Conservation (phyloP, 2,113 vertebrate genomes). For the Amblyornis subalaris region DNA sequence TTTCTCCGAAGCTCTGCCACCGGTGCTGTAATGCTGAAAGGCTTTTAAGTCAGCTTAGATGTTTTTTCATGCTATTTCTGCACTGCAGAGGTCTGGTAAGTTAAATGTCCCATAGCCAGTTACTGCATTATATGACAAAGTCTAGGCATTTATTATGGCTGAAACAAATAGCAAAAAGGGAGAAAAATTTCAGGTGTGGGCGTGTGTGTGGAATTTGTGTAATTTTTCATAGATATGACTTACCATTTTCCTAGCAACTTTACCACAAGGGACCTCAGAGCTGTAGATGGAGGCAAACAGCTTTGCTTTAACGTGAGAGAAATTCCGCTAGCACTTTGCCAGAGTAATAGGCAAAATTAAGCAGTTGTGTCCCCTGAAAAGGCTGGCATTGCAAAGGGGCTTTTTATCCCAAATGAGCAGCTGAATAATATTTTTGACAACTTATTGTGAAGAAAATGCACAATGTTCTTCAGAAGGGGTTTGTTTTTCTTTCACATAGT, state of each 20-base stretch:
- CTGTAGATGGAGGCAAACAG: background rate
- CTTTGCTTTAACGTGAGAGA: background rate
- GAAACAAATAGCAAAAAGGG: background rate
- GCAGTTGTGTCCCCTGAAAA: background rate
- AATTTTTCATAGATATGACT: background rate
- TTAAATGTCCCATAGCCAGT: background rate
- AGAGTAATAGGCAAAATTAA: background rate
- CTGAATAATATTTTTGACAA: background rate
- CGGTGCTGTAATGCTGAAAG: background rate
- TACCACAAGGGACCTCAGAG: background rate
- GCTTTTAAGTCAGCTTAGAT: background rate
- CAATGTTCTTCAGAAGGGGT: background rate
- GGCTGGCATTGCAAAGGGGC: background rate
- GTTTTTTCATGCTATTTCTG: background rate
- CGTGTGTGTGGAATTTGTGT: background rate
- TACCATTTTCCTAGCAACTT: background rate
- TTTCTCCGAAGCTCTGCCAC: background rate
- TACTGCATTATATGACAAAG: background rate
- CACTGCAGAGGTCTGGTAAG: background rate
- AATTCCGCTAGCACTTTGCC: background rate
- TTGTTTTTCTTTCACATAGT: background rate
- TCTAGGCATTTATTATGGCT: background rate
- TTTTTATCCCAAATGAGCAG: slow-evolving; percentile 3
- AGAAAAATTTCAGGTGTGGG: background rate
- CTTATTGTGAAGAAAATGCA: background rate